These are phyloP conservation scores for Platalea minor DNA, from an alignment of 2,797 vertebrate genomes.

Conservation along the genomic window DNA sequence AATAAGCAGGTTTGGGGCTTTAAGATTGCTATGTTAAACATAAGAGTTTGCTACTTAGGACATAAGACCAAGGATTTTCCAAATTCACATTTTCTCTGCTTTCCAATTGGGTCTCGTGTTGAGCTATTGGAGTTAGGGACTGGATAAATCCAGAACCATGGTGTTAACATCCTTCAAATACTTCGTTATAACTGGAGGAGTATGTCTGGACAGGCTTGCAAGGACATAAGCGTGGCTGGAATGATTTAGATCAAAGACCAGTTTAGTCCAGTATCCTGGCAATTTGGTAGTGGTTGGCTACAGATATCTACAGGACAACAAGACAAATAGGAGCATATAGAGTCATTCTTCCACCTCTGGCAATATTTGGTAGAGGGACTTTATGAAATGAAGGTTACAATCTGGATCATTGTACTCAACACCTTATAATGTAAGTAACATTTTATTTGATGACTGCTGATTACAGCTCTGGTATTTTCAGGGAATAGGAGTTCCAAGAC, in stretches of 20 bases:
- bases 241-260: not conserved
- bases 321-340: not conserved
- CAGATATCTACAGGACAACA: not conserved
- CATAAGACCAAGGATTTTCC: not conserved
- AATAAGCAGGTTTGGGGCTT: not conserved
- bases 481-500: not conserved
- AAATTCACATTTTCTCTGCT: not conserved
- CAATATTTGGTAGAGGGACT: not conserved
- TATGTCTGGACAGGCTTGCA: not conserved
- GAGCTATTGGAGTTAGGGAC: not conserved
- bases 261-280: not conserved
- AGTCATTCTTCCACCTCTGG: not conserved
- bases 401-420: not conserved
- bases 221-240: not conserved
- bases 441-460: not conserved
- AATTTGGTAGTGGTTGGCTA: not conserved
- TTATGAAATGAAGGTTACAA: not conserved
- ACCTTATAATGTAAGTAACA: not conserved
- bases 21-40: not conserved
- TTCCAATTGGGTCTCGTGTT: fast-evolving
- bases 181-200: not conserved
- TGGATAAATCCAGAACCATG: not conserved
- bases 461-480: not conserved
- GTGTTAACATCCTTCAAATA: not conserved
- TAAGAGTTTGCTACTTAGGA: not conserved